Evolutionary conservation across 2,797 vertebrate species (phyloP).

Genomic region (Adelosebastes latens): DNA sequence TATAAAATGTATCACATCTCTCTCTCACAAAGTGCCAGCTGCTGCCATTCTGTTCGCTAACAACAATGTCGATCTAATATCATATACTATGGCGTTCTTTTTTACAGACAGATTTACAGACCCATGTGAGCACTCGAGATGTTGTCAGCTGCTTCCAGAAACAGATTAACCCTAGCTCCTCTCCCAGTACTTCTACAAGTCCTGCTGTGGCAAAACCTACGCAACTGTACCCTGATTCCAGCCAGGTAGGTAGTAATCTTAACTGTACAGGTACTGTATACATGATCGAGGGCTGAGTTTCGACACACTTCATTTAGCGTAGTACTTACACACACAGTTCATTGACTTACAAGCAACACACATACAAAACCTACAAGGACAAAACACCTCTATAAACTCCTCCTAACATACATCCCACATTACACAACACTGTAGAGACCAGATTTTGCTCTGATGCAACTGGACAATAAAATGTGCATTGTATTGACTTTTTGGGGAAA

Average conservation of each 20-base stretch:
- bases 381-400: neutral
- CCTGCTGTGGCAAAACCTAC: neutral
- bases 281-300: neutral
- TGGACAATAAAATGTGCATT: neutral
- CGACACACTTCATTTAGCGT: neutral
- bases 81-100: conserved; percentile 17
- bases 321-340: neutral
- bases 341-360: neutral
- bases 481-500: neutral
- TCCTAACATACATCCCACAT: neutral
- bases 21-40: neutral
- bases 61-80: conserved; percentile 1
- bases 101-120: conserved; percentile 77
- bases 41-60: neutral
- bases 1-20: neutral
- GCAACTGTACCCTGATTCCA: neutral
- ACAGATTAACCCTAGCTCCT: conserved; percentile 56
- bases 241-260: conserved; percentile 45
- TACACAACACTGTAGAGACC: neutral
- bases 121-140: conserved; percentile 76
- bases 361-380: neutral
- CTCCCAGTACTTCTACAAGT: conserved; percentile 1
- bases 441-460: too few relatives aligned
- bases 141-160: conserved; percentile 77
- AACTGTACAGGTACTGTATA: neutral